Percentiles rank a stretch among this genome's conserved stretches.
These are phyloP conservation scores for Pterocles burchelli DNA, from an alignment of 2,113 vertebrate species.

Conservation along the genomic window DNA sequence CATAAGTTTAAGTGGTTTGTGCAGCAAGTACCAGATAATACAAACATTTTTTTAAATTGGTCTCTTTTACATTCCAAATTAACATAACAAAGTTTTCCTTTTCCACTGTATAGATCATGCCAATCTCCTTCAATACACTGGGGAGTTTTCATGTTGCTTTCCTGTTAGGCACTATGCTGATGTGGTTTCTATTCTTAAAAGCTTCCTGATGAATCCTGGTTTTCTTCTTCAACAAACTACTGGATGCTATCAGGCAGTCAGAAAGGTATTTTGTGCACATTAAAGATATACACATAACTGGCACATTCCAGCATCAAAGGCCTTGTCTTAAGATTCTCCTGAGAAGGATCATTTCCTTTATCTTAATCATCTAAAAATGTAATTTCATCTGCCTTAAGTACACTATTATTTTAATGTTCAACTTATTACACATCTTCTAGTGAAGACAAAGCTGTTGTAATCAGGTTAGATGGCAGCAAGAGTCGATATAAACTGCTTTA, in stretches of 20 bases:
- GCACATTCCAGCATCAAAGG: neutral
- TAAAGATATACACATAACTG: neutral
- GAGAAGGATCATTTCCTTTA: neutral
- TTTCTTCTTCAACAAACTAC: slow-evolving; percentile 27
- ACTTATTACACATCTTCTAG: neutral
- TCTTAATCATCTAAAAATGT: neutral
- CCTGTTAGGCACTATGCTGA: slow-evolving; percentile 14
- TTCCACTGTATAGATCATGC: neutral
- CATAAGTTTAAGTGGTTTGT: neutral
- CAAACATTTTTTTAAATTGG: neutral
- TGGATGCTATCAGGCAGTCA: slow-evolving; percentile 34
- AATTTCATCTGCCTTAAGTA: neutral
- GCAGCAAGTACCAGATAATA: neutral
- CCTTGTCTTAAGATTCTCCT: neutral
- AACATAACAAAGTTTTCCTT: neutral
- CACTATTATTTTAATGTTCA: neutral
- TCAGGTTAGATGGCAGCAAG: neutral
- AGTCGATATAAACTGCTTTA: neutral
- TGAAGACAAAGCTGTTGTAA: neutral
- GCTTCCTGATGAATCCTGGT: slow-evolving; percentile 25
- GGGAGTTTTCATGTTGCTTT: slow-evolving; percentile 5
- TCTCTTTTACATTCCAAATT: neutral
- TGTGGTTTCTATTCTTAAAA: slow-evolving; percentile 55
- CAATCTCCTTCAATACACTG: slow-evolving; percentile 3
- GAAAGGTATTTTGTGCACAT: neutral